Evolutionary conservation across 2,888 invertebrate genomes (phyloP).

Genomic region (Tanypteryx hageni): DNA sequence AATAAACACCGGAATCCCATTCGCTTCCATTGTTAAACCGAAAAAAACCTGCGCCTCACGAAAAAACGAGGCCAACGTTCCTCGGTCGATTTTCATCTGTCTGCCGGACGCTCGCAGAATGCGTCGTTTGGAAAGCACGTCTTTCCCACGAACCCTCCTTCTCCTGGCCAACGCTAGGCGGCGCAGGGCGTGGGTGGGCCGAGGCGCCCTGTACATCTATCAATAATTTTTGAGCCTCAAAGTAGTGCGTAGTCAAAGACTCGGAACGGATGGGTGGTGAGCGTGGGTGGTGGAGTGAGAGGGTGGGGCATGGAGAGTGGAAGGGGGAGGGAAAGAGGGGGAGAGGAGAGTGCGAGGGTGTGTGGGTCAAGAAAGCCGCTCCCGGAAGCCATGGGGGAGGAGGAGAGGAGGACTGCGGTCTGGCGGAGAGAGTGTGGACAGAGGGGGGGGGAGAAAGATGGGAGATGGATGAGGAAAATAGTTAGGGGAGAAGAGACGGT

Average conservation of each 20-base stretch:
- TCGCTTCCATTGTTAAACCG: background rate
- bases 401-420: no score
- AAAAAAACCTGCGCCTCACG: background rate
- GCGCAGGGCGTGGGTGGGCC: background rate
- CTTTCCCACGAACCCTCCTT: background rate
- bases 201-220: constrained; percentile 5
- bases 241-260: background rate
- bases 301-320: background rate
- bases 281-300: background rate
- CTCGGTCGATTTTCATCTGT: background rate
- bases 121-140: background rate
- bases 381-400: no score
- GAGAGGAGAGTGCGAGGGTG: no score
- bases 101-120: background rate
- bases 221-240: background rate
- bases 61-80: constrained; percentile 10
- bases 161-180: no score
- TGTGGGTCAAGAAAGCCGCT: no score
- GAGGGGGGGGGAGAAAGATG: no score
- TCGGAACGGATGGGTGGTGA: background rate
- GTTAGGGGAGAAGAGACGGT: no score
- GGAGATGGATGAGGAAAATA: no score
- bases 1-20: background rate
- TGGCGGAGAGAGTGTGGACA: no score
- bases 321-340: no score